Evolutionary conservation across 2,888 invertebrate species (phyloP).

Genomic region (Scaptomyza parva): DNA sequence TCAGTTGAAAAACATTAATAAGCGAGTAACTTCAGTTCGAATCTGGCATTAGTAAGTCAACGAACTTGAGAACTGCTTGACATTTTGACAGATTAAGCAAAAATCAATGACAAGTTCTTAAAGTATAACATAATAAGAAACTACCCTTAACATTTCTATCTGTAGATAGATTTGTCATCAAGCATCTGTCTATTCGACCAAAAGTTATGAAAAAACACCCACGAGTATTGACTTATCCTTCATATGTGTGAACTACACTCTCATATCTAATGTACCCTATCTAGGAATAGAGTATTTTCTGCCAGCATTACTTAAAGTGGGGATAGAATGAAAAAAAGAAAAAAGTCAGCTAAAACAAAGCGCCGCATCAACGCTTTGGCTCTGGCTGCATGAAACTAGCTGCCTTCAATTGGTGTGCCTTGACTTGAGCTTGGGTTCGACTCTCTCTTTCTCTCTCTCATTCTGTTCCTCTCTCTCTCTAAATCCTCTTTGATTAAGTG

Average conservation of each 20-base stretch:
- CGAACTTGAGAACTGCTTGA: constrained; percentile 19
- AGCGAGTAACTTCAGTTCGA: not conserved
- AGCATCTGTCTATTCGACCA: not conserved
- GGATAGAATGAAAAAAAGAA: constrained; percentile 18
- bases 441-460: constrained; percentile 49
- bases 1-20: no score
- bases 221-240: not conserved
- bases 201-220: not conserved
- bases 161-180: not conserved
- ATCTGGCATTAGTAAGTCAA: not conserved
- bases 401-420: constrained; percentile 20
- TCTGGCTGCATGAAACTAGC: constrained; percentile 6
- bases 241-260: not conserved
- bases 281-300: constrained; percentile 35
- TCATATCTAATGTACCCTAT: not conserved
- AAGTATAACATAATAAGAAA: constrained; percentile 18
- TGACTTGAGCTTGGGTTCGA: constrained; percentile 37
- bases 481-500: constrained; percentile 80
- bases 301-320: constrained; percentile 21
- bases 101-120: constrained; percentile 28
- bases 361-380: constrained; percentile 71
- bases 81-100: constrained; percentile 13
- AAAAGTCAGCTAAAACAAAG: constrained; percentile 63
- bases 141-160: constrained; percentile 8
- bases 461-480: constrained; percentile 56